phyloP scores from a whole-genome alignment of 2,888 invertebrate species.

The Trisateles emortualis region DNA sequence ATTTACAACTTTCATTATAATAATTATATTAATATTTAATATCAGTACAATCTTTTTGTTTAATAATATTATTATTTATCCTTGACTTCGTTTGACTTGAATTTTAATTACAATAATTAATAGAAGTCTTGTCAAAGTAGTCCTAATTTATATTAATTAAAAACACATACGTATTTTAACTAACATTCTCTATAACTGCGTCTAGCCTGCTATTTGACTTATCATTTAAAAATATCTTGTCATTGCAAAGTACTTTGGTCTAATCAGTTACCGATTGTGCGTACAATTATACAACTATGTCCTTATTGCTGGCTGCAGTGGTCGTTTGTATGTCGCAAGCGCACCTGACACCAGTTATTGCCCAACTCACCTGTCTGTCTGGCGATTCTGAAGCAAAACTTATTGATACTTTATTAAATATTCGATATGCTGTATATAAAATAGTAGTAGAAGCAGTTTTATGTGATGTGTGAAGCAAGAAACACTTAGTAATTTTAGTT shows the following conservation, averaged over 20 bases:
- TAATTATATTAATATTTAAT: too few species aligned
- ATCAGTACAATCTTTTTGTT: too few species aligned
- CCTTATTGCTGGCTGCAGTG: conserved; percentile 41
- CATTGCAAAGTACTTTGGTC: conserved; percentile 8
- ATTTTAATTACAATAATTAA: too few species aligned
- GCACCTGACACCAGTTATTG: conserved; percentile 54
- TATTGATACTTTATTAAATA: conserved; percentile 38
- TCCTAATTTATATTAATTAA: too few species aligned
- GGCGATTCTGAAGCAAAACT: conserved; percentile 48
- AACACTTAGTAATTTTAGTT: neutral
- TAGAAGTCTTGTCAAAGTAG: too few species aligned
- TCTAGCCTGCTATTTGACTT: conserved; percentile 4
- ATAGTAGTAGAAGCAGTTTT: neutral
- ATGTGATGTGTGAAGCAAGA: neutral
- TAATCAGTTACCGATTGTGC: conserved; percentile 40
- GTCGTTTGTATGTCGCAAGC: conserved; percentile 49
- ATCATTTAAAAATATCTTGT: neutral
- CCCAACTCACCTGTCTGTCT: conserved; percentile 60
- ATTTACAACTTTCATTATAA: too few species aligned
- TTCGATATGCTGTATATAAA: conserved; percentile 9
- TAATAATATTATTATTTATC: too few species aligned
- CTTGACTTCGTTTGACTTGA: too few species aligned
- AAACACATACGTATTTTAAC: too few species aligned
- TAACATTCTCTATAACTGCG: conserved; percentile 9
- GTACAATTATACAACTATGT: conserved; percentile 46